Percentiles rank a stretch among this genome's conserved stretches.
Evolutionary conservation across 2,797 vertebrate genomes (phyloP).

Genomic region (Crocodylus rhombifer): DNA sequence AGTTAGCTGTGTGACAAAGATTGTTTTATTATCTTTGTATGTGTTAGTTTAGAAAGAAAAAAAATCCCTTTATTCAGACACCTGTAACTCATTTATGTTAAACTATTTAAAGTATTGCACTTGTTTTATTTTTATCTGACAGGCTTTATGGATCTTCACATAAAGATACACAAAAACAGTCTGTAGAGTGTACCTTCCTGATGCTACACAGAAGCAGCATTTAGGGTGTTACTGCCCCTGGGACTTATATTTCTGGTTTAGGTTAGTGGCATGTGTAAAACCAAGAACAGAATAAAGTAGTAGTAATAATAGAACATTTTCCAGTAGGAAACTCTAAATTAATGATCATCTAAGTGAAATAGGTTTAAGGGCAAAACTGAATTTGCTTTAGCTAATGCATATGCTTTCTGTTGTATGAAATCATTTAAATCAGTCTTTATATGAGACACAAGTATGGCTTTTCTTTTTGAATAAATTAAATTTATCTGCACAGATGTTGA

Average conservation of each 20-base stretch:
- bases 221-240: constrained; percentile 19
- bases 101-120: constrained; percentile 10
- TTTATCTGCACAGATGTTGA: constrained; percentile 78
- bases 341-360: constrained; percentile 34
- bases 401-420: constrained; percentile 63
- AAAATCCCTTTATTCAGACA: constrained; percentile 21
- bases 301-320: constrained; percentile 3
- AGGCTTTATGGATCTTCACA: background rate
- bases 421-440: constrained; percentile 60
- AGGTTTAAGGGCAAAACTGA: constrained; percentile 39
- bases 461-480: constrained; percentile 77
- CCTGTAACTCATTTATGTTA: constrained; percentile 22
- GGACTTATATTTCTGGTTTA: constrained; percentile 1
- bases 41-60: background rate
- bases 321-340: background rate
- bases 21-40: constrained; percentile 28
- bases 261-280: constrained; percentile 29
- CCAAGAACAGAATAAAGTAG: background rate
- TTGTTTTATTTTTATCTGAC: constrained; percentile 27
- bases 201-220: constrained; percentile 8
- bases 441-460: constrained; percentile 43
- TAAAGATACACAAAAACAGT: constrained; percentile 7
- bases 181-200: background rate
- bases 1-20: background rate
- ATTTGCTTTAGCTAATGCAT: constrained; percentile 46